Evolutionary conservation across 2,797 vertebrate genomes (phyloP).

Genomic region (Sebastes dallii): DNA sequence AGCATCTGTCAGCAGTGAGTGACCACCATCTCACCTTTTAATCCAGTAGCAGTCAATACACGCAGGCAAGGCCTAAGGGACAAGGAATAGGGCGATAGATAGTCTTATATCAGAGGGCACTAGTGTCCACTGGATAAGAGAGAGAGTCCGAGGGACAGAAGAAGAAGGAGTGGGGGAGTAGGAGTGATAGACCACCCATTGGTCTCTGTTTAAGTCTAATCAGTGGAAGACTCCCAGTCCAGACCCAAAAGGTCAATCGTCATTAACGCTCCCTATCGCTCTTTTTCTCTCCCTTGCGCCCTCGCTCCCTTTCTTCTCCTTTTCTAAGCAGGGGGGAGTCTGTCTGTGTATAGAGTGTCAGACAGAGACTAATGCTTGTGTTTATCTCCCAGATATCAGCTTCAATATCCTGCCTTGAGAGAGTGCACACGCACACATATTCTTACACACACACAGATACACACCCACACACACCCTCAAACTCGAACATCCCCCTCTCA

Average conservation of each 20-base stretch:
- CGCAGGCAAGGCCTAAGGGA: neutral
- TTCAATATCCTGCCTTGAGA: constrained; percentile 70
- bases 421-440: constrained; percentile 49
- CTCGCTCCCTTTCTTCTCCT: constrained; percentile 48
- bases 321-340: constrained; percentile 22
- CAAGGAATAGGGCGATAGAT: constrained; percentile 30
- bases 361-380: constrained; percentile 77
- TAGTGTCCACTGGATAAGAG: constrained; percentile 37
- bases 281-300: constrained; percentile 49
- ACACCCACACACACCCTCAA: constrained; percentile 25
- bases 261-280: constrained; percentile 66
- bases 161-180: constrained; percentile 18
- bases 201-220: constrained; percentile 73
- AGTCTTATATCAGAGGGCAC: constrained; percentile 42
- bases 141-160: constrained; percentile 3
- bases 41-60: constrained; percentile 59
- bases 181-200: constrained; percentile 65
- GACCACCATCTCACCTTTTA: constrained; percentile 75
- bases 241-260: constrained; percentile 71
- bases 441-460: constrained; percentile 8
- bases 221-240: constrained; percentile 60
- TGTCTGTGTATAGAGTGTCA: constrained; percentile 69
- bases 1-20: constrained; percentile 70
- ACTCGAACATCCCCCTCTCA: constrained; percentile 46
- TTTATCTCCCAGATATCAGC: constrained; percentile 75